phyloP scores from a whole-genome alignment of 1,140 invertebrate genomes.

The Eumeta japonica region DNA sequence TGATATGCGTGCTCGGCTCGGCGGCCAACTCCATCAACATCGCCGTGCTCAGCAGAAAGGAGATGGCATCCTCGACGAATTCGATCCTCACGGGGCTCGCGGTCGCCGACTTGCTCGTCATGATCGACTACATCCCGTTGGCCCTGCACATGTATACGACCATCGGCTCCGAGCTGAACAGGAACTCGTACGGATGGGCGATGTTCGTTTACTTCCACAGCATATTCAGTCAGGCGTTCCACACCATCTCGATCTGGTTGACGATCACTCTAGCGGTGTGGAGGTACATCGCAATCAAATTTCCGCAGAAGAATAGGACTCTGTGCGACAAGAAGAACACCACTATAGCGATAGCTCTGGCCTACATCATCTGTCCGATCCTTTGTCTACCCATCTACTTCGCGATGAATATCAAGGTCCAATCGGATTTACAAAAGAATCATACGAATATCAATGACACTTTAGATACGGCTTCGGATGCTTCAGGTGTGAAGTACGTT shows the following conservation, averaged over 20 bases:
- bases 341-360: slow-evolving; percentile 71
- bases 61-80: slow-evolving; percentile 87
- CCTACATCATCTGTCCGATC: slow-evolving; percentile 78
- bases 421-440: slow-evolving; percentile 5
- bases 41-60: slow-evolving; percentile 82
- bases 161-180: slow-evolving; percentile 46
- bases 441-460: slow-evolving; percentile 14
- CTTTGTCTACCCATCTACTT: slow-evolving; percentile 85
- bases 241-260: slow-evolving; percentile 91
- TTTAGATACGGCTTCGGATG: slow-evolving; percentile 7
- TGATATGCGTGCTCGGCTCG: slow-evolving; percentile 87
- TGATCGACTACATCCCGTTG: slow-evolving; percentile 92
- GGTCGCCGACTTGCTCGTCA: slow-evolving; percentile 86
- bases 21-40: slow-evolving; percentile 93
- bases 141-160: slow-evolving; percentile 76
- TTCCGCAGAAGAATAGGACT: slow-evolving; percentile 73
- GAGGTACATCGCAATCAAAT: slow-evolving; percentile 86
- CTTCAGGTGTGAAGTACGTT: slow-evolving; percentile 16
- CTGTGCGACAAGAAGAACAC: slow-evolving; percentile 77
- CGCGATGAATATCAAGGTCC: slow-evolving; percentile 51
- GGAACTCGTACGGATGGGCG: slow-evolving; percentile 76
- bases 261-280: slow-evolving; percentile 90
- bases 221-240: slow-evolving; percentile 80
- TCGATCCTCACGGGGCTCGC: slow-evolving; percentile 83
- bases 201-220: slow-evolving; percentile 81